A percentile compares a stretch with the other conserved stretches of the same genome.
These are phyloP conservation scores for Sphaerodactylus townsendi DNA, from an alignment of 2,113 vertebrate species.

Conservation along the genomic window DNA sequence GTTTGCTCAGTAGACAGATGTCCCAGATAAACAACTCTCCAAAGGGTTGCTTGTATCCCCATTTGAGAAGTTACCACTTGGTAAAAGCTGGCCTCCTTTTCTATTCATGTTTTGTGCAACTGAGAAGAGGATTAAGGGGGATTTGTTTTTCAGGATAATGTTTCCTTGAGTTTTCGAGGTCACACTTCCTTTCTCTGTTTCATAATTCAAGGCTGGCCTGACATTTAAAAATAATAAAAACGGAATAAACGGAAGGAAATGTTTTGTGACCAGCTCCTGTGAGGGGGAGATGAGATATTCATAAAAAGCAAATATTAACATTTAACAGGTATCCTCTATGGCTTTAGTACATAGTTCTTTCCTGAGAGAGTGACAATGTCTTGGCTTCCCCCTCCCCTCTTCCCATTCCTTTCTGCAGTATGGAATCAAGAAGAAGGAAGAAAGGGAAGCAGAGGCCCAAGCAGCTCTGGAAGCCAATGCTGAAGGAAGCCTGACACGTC, in stretches of 20 bases:
- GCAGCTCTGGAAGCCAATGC: constrained; percentile 87
- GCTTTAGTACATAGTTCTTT: not conserved
- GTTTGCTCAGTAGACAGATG: too few relatives aligned
- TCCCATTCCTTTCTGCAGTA: constrained; percentile 76
- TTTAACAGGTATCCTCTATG: not conserved
- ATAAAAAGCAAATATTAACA: constrained; percentile 1
- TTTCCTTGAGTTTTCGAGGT: not conserved
- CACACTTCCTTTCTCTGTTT: not conserved
- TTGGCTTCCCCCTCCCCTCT: not conserved
- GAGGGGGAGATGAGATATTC: not conserved
- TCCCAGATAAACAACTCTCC: not conserved
- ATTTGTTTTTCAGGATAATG: not conserved
- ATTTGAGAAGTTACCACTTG: not conserved
- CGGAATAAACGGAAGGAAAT: not conserved
- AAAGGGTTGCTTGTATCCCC: not conserved
- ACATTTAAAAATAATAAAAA: constrained; percentile 5
- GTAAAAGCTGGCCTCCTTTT: not conserved
- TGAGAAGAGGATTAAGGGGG: not conserved
- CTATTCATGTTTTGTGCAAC: not conserved
- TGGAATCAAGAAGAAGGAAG: constrained; percentile 96
- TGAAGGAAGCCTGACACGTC: constrained; percentile 91
- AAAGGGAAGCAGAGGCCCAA: constrained; percentile 89
- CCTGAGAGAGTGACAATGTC: not conserved
- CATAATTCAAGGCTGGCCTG: not conserved
- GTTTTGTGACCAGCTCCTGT: not conserved